phyloP scores from a whole-genome alignment of 2,797 vertebrate genomes.

The Phataginus tricuspis region DNA sequence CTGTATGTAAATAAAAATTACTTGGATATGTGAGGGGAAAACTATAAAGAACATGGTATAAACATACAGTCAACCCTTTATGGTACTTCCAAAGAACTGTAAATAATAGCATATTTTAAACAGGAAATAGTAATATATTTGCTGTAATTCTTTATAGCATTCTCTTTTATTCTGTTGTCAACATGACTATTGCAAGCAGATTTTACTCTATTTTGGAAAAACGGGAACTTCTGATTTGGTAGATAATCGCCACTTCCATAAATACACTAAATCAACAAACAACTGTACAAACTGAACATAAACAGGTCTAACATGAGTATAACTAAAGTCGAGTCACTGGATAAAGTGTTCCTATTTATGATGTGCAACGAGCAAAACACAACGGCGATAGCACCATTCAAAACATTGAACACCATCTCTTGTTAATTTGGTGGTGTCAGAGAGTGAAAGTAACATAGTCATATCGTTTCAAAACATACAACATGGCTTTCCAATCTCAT shows the following conservation, averaged over 20 bases:
- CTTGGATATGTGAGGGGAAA: constrained; percentile 57
- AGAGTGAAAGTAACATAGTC: background rate
- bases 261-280: background rate
- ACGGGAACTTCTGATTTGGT: background rate
- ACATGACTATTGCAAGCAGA: background rate
- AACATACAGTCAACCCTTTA: constrained; percentile 19
- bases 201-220: constrained; percentile 30
- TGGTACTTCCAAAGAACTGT: background rate
- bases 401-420: background rate
- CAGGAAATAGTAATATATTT: background rate
- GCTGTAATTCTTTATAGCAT: background rate
- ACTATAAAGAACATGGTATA: constrained; percentile 32
- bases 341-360: background rate
- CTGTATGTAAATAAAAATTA: constrained; percentile 70
- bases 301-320: background rate
- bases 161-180: background rate
- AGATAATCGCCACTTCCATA: constrained; percentile 47
- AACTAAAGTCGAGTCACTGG: background rate
- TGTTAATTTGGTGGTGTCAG: background rate
- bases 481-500: background rate
- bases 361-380: background rate
- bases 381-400: constrained; percentile 52
- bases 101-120: background rate
- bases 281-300: background rate
- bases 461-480: constrained; percentile 14